Conservation (phyloP, 2,888 invertebrate genomes). For the Dicyrtomina minuta region DNA sequence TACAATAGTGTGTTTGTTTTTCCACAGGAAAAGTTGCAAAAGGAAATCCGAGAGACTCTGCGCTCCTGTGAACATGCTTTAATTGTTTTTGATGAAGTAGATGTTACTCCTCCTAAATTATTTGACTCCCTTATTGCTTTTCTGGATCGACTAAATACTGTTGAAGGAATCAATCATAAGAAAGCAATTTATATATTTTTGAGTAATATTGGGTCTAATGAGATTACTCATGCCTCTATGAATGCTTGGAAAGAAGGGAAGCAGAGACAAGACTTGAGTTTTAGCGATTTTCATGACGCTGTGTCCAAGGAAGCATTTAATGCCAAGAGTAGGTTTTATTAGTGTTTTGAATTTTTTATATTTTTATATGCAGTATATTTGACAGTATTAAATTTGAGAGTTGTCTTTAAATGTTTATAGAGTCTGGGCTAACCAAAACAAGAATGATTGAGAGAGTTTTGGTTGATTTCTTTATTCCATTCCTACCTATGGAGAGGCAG, state of each 20-base stretch:
- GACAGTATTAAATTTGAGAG: background rate
- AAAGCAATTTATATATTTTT: conserved; percentile 49
- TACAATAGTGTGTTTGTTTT: too few species aligned
- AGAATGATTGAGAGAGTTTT: conserved; percentile 79
- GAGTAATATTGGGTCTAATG: conserved; percentile 60
- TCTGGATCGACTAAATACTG: conserved; percentile 72
- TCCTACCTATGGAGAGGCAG: conserved; percentile 82
- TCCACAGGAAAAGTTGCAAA: conserved; percentile 33
- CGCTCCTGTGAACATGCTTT: conserved; percentile 71
- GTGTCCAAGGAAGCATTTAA: conserved; percentile 48
- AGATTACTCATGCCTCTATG: conserved; percentile 56
- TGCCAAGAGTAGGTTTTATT: conserved; percentile 37
- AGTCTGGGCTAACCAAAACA: conserved; percentile 76
- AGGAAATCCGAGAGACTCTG: conserved; percentile 32
- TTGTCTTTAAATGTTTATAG: conserved; percentile 24
- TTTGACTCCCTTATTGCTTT: conserved; percentile 83
- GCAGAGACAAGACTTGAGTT: conserved; percentile 57
- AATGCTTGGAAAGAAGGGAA: conserved; percentile 57
- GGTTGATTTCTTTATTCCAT: conserved; percentile 92
- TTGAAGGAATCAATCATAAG: conserved; percentile 70
- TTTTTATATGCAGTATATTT: background rate
- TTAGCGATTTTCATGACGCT: conserved; percentile 55
- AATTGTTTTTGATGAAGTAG: conserved; percentile 97
- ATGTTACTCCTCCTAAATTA: conserved; percentile 82
- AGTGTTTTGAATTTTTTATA: background rate